Base-by-base conservation (phyloP, 2,888 invertebrate genomes). In the Agrilus mali region DNA sequence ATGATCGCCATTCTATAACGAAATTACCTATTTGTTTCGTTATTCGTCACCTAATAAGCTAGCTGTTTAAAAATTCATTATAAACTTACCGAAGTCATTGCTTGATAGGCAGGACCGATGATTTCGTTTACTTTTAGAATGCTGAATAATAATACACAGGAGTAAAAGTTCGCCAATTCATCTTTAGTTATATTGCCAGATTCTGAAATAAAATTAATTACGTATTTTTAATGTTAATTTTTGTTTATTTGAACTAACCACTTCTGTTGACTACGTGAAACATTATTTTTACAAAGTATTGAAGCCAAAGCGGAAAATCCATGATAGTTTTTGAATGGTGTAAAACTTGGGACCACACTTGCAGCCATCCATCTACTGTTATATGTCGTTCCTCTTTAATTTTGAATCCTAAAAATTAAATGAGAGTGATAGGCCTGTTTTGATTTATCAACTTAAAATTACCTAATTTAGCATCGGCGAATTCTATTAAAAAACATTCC, bases 261-360 rank as follows among this genome's bases (percentile, higher is more conserved):
- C 74, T 73, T 63, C 77, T 75, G 58, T 82, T 81, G 44, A 82
- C 77, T 16, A 81, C 79, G 58, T 77, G 78, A 60, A 80, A 82
- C 33, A 82, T 60, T 53, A 82, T 78, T 67, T 80, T 82, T 56
- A 81, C 78, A 50, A 83, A 72, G 60, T 80, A 81, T 58, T 82
- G 82, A 36, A 84, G 64, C 72, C 82, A 84, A n/a, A 83, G 68
- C 0, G 83, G 83, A 47, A 84, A 72, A 52, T 81, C 78, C 1
- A 71, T 64, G 57, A 82, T 72, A 47, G 73, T 68, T 49, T 64
- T 67, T 34, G 72, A 69, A 8, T 65, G 62, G 38, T 64, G 61
- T 22, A 75, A 67, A 37, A 79, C 66, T 22, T 75, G 65, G 1
- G 79, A 75, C 83, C 83, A 84, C 50, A 78, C 73, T 33, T 75